phyloP scores from a whole-genome alignment of 2,888 invertebrate species.

The Hymenopus coronatus region DNA sequence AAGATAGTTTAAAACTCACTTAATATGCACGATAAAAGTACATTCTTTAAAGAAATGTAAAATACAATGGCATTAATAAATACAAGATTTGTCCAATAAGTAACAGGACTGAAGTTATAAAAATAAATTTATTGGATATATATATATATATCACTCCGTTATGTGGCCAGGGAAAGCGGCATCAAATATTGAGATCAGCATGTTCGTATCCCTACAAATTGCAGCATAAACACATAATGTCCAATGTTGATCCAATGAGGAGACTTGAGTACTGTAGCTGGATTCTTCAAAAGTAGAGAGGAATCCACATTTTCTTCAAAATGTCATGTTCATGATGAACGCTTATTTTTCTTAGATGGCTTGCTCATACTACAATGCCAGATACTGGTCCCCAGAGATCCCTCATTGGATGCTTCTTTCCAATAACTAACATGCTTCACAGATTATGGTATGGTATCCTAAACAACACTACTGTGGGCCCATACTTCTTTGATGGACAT shows the following conservation, averaged over 20 bases:
- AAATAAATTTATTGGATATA: too few species aligned
- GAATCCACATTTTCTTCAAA: neutral
- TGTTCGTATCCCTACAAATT: neutral
- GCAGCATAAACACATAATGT: neutral
- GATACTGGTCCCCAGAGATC: too few species aligned
- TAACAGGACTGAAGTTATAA: too few species aligned
- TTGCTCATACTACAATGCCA: neutral
- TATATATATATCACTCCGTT: too few species aligned
- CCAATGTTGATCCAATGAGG: neutral
- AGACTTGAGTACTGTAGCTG: neutral
- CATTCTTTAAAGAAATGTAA: too few species aligned
- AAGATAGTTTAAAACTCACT: too few species aligned
- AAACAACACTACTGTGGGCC: neutral
- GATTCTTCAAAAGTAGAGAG: neutral
- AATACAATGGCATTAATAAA: too few species aligned
- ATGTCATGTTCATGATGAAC: neutral
- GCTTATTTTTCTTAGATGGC: neutral
- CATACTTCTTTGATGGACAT: neutral
- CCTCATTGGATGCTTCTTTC: neutral
- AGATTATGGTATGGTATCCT: neutral
- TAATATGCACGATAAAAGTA: too few species aligned
- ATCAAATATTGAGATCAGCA: too few species aligned
- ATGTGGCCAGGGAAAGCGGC: too few species aligned
- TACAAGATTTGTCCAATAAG: too few species aligned
- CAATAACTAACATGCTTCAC: neutral